phyloP scores from a whole-genome alignment of 2,888 invertebrate genomes.

The Molorchus minor region DNA sequence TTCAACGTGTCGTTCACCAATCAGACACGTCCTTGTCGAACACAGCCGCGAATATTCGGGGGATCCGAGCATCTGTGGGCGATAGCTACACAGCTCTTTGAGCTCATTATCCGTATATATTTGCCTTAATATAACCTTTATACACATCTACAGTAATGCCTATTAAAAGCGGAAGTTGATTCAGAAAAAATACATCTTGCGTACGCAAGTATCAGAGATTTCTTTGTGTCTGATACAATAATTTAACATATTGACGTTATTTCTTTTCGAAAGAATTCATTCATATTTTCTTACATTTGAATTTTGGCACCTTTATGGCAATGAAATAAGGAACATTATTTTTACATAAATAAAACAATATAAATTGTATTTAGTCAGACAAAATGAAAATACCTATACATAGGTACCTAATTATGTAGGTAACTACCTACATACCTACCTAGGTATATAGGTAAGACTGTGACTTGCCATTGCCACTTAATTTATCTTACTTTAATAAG shows the following conservation, averaged over 20 bases:
- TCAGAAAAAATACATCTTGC: slow-evolving; percentile 58
- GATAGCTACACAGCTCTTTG: slow-evolving; percentile 51
- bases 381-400: no score
- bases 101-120: slow-evolving; percentile 52
- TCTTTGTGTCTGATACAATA: slow-evolving; percentile 60
- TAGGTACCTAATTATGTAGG: no score
- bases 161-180: slow-evolving; percentile 60
- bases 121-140: slow-evolving; percentile 55
- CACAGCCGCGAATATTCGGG: slow-evolving; percentile 46
- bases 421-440: no score
- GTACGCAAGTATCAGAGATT: slow-evolving; percentile 58
- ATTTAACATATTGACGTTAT: slow-evolving; percentile 21
- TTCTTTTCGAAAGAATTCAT: not conserved
- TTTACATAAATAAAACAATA: not conserved
- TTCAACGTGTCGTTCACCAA: slow-evolving; percentile 64
- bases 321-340: not conserved
- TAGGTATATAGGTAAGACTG: no score
- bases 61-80: slow-evolving; percentile 55
- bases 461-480: no score
- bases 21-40: slow-evolving; percentile 62
- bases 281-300: no score
- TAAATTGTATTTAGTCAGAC: no score
- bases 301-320: no score
- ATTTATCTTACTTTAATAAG: no score
- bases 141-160: slow-evolving; percentile 53